Conservation (phyloP, 2,113 vertebrate species). For the Cynocephalus volans region DNA sequence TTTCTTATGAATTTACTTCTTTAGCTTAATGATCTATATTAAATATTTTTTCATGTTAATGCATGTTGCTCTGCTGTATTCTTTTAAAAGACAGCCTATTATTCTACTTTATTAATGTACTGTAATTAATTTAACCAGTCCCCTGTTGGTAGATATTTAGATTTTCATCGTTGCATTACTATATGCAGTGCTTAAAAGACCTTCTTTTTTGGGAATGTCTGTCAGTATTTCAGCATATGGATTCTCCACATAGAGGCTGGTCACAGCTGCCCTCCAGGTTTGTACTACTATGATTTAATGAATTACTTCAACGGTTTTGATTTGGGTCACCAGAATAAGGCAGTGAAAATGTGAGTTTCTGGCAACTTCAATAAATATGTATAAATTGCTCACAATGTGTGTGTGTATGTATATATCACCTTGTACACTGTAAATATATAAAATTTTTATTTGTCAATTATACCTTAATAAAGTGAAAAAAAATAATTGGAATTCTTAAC, state of each 20-base stretch:
- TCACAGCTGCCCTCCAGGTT: neutral
- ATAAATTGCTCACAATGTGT: neutral
- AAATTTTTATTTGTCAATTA: neutral
- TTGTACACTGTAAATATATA: neutral
- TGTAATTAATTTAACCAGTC: neutral
- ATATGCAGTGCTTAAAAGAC: neutral
- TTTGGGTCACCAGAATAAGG: constrained; percentile 21
- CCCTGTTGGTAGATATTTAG: neutral
- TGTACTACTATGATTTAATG: neutral
- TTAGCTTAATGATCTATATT: neutral
- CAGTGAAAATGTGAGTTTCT: constrained; percentile 50
- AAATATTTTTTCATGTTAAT: neutral
- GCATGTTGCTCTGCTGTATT: neutral
- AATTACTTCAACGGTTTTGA: neutral
- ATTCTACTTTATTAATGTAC: neutral
- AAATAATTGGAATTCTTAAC: neutral
- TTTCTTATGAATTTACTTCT: neutral
- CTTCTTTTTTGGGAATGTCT: constrained; percentile 7
- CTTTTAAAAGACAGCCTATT: neutral
- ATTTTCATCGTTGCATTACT: neutral
- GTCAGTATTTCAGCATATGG: neutral
- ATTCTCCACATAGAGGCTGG: neutral
- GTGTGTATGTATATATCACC: neutral
- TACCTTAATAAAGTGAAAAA: neutral
- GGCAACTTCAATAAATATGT: neutral